Conservation (phyloP, 2,797 vertebrate species). For the Gadopsis marmoratus region DNA sequence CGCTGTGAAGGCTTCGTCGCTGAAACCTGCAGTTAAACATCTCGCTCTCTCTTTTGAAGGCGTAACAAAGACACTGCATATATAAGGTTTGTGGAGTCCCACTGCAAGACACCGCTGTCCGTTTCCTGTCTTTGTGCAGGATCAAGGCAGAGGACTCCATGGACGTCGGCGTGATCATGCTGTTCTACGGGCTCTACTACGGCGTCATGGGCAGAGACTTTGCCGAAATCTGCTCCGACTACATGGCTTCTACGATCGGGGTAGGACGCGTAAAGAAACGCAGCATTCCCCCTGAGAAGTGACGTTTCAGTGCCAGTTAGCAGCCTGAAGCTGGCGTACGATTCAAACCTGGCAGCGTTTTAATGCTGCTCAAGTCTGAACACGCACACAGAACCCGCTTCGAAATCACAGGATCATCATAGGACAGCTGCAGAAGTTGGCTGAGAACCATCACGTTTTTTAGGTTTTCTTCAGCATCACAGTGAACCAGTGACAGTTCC, state of each 20-base stretch:
- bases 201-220: conserved; percentile 83
- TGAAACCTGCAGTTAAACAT: too few relatives aligned
- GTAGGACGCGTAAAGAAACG: conserved; percentile 18
- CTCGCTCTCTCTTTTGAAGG: too few relatives aligned
- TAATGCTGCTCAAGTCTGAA: not conserved
- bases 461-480: not conserved
- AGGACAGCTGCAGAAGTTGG: not conserved
- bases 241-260: conserved; percentile 84
- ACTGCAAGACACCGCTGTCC: too few relatives aligned
- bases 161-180: conserved; percentile 82
- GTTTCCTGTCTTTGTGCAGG: conserved; percentile 40
- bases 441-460: not conserved
- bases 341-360: not conserved
- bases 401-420: too few relatives aligned
- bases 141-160: conserved; percentile 83
- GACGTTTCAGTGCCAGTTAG: not conserved
- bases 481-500: not conserved
- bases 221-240: conserved; percentile 86
- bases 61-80: not conserved
- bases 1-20: too few relatives aligned
- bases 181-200: conserved; percentile 85
- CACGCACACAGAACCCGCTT: too few relatives aligned
- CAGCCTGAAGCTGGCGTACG: rapidly evolving
- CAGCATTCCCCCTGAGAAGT: not conserved
- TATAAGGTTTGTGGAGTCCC: not conserved